Evolutionary conservation across 2,113 vertebrate genomes (phyloP), one percentile per base, ranked within the genome.

Genomic region (Sebastes fasciatus): DNA sequence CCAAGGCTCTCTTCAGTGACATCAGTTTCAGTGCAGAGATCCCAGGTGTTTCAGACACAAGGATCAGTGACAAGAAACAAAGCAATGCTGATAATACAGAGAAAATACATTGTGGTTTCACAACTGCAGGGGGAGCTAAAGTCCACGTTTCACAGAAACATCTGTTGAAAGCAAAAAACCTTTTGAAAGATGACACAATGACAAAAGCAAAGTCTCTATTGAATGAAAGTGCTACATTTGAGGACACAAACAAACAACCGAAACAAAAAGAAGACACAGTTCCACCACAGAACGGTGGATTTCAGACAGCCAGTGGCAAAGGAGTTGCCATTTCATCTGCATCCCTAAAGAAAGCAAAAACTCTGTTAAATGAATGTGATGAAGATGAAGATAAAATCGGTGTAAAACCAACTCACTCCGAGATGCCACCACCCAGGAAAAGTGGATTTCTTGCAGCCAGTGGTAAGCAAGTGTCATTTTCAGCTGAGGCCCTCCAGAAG

Each of bases 301-400:
- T 97, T 93, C 96, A 91, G 82, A 96, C 95, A 48, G 96, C 95
- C 77, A 94, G 94, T 40, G 96, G 96, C 64, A 96, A 96, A 91
- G 85, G 70, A 7, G 94, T 96, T 14, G 19, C 70, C 0, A 19
- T 97, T 66, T 97, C 96, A 87, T 86, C 94, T 83, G 91, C 80
- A 57, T 92, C 96, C 52, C 91, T 96, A 57, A 57, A 93, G 48
- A 96, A 96, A 92, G 93, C 93, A 69, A 95, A 95, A 58, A 5
- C n/a, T 52, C 82, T 77, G 7, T 93, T 97, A 0, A 76, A 10
- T 61, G 86, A 97, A 76, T 95, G 87, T 84, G 92, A 95, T 80
- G 19, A 19, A 43, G n/a, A 19, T 17, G 80, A 82, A 4, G 69
- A 86, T 68, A 17, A 65, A 72, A 46, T 70, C 4, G 0, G 12